These are phyloP conservation scores for Muricea muricata DNA, from an alignment of 92 coral and sea anemone genomes.

Conservation along the genomic window DNA sequence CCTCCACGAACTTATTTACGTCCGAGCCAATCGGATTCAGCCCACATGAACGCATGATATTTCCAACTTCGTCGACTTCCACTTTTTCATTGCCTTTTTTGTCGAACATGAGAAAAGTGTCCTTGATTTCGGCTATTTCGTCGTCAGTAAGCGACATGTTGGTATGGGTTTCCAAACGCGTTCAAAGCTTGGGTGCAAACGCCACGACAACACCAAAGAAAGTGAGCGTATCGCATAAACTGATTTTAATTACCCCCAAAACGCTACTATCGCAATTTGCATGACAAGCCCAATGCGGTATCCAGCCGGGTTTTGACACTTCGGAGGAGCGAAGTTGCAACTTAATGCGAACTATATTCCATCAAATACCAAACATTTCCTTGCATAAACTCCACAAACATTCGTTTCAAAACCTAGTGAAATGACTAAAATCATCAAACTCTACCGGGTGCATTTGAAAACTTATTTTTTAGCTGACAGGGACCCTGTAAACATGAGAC, in stretches of 20 bases:
- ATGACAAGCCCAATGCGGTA: conserved; percentile 31
- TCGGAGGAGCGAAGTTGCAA: background rate
- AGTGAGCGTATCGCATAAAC: background rate
- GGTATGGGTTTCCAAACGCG: background rate
- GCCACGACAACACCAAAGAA: conserved; percentile 2
- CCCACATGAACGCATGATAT: conserved; percentile 82
- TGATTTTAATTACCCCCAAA: conserved; percentile 34
- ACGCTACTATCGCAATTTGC: conserved; percentile 34
- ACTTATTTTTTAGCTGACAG: background rate
- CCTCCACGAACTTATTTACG: conserved; percentile 71
- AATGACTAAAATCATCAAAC: background rate
- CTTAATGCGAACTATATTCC: background rate
- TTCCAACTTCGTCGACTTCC: conserved; percentile 66
- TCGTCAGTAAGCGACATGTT: conserved; percentile 68
- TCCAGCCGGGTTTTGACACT: conserved; percentile 36
- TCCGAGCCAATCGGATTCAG: conserved; percentile 85
- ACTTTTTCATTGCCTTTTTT: conserved; percentile 85
- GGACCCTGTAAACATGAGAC: background rate
- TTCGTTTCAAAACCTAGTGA: background rate
- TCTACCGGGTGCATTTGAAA: background rate
- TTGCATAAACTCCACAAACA: background rate
- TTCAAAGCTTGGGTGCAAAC: background rate
- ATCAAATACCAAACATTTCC: background rate
- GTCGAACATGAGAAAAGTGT: conserved; percentile 85
- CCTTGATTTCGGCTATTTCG: conserved; percentile 74